A percentile compares a stretch with the other conserved stretches of the same genome.
phyloP scores from a whole-genome alignment of 2,797 vertebrate genomes.

The Rhabdophis nuchalis region DNA sequence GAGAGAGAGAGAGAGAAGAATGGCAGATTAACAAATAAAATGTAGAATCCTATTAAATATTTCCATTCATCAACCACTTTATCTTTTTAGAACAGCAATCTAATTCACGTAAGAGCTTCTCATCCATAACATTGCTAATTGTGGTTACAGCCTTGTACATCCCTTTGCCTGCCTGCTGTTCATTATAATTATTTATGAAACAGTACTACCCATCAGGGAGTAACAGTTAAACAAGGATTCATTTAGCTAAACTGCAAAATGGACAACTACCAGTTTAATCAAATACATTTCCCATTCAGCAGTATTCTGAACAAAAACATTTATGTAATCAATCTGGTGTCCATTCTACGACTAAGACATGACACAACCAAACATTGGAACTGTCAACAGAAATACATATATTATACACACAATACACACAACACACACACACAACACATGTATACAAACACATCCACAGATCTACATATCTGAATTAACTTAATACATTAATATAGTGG shows the following conservation, averaged over 20 bases:
- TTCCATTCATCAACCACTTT: neutral
- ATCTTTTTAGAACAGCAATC: conserved; percentile 16
- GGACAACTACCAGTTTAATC: neutral
- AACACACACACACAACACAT: neutral
- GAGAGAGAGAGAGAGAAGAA: neutral
- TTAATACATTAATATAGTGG: neutral
- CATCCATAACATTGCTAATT: conserved; percentile 2
- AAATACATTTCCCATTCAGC: neutral
- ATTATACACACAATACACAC: neutral
- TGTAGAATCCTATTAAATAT: neutral
- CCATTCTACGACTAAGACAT: neutral
- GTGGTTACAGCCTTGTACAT: neutral
- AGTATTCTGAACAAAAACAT: neutral
- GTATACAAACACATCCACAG: neutral
- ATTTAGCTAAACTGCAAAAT: neutral
- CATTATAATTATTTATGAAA: neutral
- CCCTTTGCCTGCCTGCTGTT: neutral
- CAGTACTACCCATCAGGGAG: neutral
- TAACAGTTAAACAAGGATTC: neutral
- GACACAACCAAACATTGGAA: neutral
- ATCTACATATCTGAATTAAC: neutral
- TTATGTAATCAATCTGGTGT: neutral
- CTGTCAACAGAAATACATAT: neutral
- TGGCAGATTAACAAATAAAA: neutral
- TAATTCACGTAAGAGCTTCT: neutral